These are phyloP conservation scores for Orcinus orca DNA, from an alignment of 2,113 vertebrate species.

Conservation along the genomic window DNA sequence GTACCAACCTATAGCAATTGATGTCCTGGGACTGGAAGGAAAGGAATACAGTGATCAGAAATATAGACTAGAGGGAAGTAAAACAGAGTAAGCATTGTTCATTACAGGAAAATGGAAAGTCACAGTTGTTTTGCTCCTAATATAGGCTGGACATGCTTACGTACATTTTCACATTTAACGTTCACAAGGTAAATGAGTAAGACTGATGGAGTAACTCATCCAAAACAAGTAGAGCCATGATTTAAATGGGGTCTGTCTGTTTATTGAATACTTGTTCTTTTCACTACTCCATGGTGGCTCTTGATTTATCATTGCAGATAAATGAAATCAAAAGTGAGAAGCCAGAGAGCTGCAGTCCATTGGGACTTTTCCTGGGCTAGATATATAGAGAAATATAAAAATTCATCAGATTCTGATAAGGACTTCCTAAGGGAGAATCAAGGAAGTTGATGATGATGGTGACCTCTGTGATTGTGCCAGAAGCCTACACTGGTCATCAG, in stretches of 20 bases:
- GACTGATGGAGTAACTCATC: background rate
- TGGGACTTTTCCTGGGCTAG: background rate
- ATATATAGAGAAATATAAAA: background rate
- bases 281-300: background rate
- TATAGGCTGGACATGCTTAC: background rate
- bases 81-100: background rate
- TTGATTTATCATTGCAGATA: slow-evolving; percentile 18
- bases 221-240: background rate
- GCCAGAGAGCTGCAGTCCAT: background rate
- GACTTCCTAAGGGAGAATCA: background rate
- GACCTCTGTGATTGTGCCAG: background rate
- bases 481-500: background rate
- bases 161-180: background rate
- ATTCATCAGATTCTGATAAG: background rate
- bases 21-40: background rate
- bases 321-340: slow-evolving; percentile 17
- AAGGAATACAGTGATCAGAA: background rate
- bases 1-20: background rate
- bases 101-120: background rate
- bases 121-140: background rate
- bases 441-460: background rate
- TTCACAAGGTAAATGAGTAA: background rate
- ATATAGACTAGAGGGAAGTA: background rate
- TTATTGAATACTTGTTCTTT: background rate
- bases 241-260: background rate